phyloP scores from a whole-genome alignment of 2,797 vertebrate genomes.

The Syndactyla subalaris region DNA sequence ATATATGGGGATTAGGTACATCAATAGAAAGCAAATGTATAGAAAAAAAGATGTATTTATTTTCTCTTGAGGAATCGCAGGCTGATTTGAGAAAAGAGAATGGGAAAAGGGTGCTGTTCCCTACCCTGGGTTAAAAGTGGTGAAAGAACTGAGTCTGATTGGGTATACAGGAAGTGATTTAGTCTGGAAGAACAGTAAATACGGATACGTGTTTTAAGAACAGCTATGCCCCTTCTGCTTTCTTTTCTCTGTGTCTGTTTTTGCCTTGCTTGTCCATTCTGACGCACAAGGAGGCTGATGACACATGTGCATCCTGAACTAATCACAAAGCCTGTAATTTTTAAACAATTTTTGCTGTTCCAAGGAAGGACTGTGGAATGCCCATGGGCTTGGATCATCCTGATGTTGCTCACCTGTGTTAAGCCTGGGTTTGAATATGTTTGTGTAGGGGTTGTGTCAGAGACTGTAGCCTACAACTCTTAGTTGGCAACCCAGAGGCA shows the following conservation, averaged over 20 bases:
- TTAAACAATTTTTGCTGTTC: background rate
- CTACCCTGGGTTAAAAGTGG: background rate
- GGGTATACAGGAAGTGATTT: background rate
- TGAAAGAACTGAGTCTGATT: background rate
- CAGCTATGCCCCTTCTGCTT: background rate
- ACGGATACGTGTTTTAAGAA: fast-evolving
- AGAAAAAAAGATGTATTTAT: background rate
- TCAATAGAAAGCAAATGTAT: background rate
- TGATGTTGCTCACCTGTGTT: background rate
- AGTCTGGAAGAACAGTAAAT: background rate
- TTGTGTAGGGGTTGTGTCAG: background rate
- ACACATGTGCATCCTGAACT: background rate
- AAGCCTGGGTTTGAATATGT: background rate
- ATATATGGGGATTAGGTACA: background rate
- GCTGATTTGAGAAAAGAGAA: background rate
- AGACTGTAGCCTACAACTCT: background rate
- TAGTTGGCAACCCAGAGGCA: background rate
- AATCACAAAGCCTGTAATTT: background rate
- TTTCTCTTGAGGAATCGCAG: background rate
- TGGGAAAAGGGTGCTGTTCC: background rate
- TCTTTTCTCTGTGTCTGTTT: background rate
- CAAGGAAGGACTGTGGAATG: background rate
- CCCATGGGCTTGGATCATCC: background rate
- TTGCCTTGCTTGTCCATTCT: background rate
- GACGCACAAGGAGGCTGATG: background rate